A percentile compares a stretch with the other conserved stretches of the same genome.
phyloP scores from a whole-genome alignment of 2,888 invertebrate genomes.

The Trichogramma evanescens region DNA sequence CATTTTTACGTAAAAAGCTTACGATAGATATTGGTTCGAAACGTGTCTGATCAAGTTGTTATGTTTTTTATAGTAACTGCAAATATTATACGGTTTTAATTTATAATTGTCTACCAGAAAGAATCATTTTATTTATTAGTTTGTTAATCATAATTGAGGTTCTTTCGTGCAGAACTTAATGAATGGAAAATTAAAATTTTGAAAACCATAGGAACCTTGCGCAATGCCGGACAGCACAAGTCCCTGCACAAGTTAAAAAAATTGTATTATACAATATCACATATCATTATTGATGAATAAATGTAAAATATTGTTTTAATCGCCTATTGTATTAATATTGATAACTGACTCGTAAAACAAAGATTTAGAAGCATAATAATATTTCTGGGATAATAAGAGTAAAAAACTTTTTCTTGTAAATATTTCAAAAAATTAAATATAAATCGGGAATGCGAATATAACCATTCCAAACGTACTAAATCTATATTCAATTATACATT shows the following conservation, averaged over 20 bases:
- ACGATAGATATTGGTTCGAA: no score
- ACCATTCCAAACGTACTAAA: constrained; percentile 19
- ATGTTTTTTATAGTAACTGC: no score
- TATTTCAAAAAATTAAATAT: constrained; percentile 9
- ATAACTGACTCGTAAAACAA: not conserved
- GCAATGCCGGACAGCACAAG: constrained; percentile 12
- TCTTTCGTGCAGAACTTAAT: no score
- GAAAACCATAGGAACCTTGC: no score
- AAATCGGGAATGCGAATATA: constrained; percentile 16
- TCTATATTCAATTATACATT: constrained; percentile 15
- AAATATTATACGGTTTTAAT: no score
- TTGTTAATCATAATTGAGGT: no score
- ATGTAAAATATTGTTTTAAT: not conserved
- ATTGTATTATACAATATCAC: constrained; percentile 21
- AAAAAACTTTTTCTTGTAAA: constrained; percentile 21
- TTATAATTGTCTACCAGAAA: no score
- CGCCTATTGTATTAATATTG: not conserved
- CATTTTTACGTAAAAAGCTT: no score
- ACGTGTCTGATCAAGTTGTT: no score
- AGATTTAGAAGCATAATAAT: constrained; percentile 11
- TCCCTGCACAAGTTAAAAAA: constrained; percentile 17
- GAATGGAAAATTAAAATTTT: no score
- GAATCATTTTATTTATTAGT: no score
- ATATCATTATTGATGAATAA: constrained; percentile 20
- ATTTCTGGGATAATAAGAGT: constrained; percentile 5